Base-by-base conservation (phyloP, 2,797 vertebrate genomes). In the Myoxocephalus aenaeus region DNA sequence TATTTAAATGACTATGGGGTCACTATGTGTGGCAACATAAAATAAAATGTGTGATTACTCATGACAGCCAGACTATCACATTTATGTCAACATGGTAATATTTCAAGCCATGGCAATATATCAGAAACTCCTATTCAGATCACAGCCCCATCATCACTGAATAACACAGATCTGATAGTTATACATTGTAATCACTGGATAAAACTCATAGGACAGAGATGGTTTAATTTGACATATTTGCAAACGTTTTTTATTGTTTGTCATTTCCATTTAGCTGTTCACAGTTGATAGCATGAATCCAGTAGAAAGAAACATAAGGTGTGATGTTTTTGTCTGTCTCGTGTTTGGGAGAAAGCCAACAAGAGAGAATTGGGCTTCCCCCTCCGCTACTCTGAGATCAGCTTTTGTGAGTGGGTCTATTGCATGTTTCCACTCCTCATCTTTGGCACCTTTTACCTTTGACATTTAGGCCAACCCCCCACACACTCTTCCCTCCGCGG, bases 381-480 rank as follows among this genome's bases (percentile, higher is more conserved):
- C 92, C 90, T 89, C 86, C 88, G 86, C 80, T 75, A 66, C 76
- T 78, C 54, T 85, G 62, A 79, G 77, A 83, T 91, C 36, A 84
- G 70, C 58, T 58, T 40, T 22, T 40, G 72, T 90, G 92, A 87
- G 91, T 91, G 91, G 91, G 91, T 85, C 75, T 87, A 71, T 88
- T 77, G 84, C 86, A 83, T 89, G 91, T 92, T 92, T 92, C 88
- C 87, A 90, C 80, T 86, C 72, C 75, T 81, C 17, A 81, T 86
- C 71, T 84, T 82, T 48, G n/a, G 69, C 82, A 88, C 81, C 86
- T 87, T 91, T 92, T 92, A 93, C 92, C 90, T 93, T 92, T 93
- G 92, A 93, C 93, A 93, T 93, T 91, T 87, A 91, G 83, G 83
- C 85, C 89, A 88, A 89, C 84, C 82, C 90, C 91, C 84, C 92